Evolutionary conservation across 2,797 vertebrate species (phyloP).

Genomic region (Ceryle rudis): DNA sequence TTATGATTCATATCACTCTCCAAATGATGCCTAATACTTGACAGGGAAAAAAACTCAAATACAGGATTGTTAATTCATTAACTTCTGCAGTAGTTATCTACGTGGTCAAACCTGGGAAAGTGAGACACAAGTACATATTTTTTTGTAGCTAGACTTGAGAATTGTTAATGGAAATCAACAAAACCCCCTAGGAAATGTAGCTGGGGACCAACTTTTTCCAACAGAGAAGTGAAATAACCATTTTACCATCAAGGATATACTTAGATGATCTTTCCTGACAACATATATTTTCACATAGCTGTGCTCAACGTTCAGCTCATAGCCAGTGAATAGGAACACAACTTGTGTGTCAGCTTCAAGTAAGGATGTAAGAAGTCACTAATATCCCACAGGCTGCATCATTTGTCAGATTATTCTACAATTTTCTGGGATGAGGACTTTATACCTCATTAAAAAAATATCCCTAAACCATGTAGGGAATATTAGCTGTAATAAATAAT

Average conservation of each 20-base stretch:
- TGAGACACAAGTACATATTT: not conserved
- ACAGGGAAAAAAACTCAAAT: not conserved
- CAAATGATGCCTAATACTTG: not conserved
- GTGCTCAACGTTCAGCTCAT: not conserved
- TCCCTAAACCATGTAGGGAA: not conserved
- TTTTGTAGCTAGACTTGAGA: not conserved
- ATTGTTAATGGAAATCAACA: not conserved
- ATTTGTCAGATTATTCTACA: not conserved
- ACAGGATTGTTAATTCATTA: not conserved
- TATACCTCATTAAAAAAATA: not conserved
- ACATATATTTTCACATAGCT: not conserved
- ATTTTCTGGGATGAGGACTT: not conserved
- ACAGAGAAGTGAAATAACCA: not conserved
- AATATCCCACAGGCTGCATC: not conserved
- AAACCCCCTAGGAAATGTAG: not conserved
- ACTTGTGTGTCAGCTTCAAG: not conserved
- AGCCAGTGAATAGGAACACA: rapidly evolving
- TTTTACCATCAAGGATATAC: not conserved
- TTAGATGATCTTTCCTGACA: not conserved
- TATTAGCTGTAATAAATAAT: not conserved
- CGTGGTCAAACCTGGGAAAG: not conserved
- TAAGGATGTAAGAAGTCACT: not conserved
- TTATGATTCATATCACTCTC: not conserved
- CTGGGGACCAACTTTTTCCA: not conserved
- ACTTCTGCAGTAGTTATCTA: not conserved